Conservation (phyloP, 2,113 vertebrate species). For the Rana temporaria region DNA sequence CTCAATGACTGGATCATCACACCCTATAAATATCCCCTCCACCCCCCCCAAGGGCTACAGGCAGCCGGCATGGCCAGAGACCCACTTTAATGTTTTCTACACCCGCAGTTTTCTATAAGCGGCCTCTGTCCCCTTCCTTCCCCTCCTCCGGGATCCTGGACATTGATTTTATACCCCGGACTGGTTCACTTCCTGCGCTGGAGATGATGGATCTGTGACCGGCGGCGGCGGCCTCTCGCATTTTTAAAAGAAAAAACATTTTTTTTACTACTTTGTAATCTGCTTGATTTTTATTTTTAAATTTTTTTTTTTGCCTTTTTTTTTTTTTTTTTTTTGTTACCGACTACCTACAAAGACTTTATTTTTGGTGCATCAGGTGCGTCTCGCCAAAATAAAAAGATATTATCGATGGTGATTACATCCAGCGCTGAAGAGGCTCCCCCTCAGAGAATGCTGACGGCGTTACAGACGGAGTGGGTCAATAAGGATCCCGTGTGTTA, state of each 20-base stretch:
- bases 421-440: conserved; percentile 80
- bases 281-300: no score
- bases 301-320: no score
- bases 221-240: not conserved
- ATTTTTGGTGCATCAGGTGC: not conserved
- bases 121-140: no score
- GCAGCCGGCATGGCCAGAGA: not conserved
- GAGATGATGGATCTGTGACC: conserved; percentile 1
- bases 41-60: not conserved
- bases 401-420: conserved; percentile 83
- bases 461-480: conserved; percentile 79
- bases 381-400: conserved; percentile 43
- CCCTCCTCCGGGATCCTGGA: not conserved
- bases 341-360: conserved; percentile 11
- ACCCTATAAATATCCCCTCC: conserved; percentile 1
- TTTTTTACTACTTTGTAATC: no score
- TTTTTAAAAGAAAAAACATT: not conserved
- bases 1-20: conserved; percentile 30
- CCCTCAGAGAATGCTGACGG: conserved; percentile 80
- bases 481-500: conserved; percentile 69
- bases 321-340: no score
- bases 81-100: not conserved
- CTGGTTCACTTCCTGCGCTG: not conserved
- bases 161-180: not conserved
- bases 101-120: not conserved